These are phyloP conservation scores for Epinephelus cyanopodus DNA, from an alignment of 2,113 vertebrate species.

Conservation along the genomic window DNA sequence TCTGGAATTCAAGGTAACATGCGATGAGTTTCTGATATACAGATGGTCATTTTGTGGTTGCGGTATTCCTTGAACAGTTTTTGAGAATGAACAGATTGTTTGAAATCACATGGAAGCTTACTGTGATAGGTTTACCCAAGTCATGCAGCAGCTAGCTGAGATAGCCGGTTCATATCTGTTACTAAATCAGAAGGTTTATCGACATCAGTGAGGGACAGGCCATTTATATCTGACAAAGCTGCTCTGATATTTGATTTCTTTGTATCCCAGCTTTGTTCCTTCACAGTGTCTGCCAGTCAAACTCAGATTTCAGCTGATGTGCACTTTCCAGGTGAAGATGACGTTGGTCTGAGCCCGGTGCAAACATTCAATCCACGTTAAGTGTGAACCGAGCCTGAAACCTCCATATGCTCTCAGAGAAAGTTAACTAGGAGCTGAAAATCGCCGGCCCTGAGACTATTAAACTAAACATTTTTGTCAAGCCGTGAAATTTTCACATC, in stretches of 20 bases:
- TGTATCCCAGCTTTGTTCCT: background rate
- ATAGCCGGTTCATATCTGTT: background rate
- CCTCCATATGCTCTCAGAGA: background rate
- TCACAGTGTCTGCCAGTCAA: background rate
- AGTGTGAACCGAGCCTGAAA: background rate
- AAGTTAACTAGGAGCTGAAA: background rate
- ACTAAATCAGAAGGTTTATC: too few relatives aligned
- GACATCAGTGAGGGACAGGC: background rate
- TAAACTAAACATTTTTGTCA: background rate
- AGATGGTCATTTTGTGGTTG: too few relatives aligned
- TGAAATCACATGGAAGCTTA: background rate
- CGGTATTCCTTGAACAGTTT: background rate
- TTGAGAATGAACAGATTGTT: background rate
- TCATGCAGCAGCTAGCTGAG: background rate
- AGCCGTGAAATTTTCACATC: background rate
- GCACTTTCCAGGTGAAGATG: conserved; percentile 17
- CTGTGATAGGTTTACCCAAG: background rate
- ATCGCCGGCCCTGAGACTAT: background rate
- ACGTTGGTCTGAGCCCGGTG: conserved; percentile 1
- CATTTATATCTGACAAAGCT: background rate
- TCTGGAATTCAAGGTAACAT: too few relatives aligned
- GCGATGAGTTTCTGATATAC: too few relatives aligned
- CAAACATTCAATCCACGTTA: background rate
- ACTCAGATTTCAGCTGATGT: conserved; percentile 34
- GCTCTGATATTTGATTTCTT: background rate